Evolutionary conservation across 1,140 invertebrate species (phyloP), one percentile per base, ranked within the genome.

Genomic region (Plectrocnemia conspersa): DNA sequence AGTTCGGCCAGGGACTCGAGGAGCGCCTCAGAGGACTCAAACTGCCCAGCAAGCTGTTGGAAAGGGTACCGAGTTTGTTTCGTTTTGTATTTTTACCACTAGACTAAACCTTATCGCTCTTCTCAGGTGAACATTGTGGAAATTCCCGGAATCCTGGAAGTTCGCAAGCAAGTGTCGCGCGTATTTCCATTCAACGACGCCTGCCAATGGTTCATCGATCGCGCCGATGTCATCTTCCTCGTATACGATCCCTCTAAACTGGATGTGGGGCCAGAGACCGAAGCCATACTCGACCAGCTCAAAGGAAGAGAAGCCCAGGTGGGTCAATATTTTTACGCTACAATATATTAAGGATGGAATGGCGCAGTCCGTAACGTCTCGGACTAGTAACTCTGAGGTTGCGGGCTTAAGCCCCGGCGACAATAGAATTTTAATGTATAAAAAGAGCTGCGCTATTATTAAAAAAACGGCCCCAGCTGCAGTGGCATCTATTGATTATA

Each of bases 211-310:
- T 96, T 80, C 65, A 94, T 96, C 65, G 92, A 97, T 69, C 81
- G 93, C 55, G 92, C 92, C 9, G 93, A 96, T 70, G 87, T 95
- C 49, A 94, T 97, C 68, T 94, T 96, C 71, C 78, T 97, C 36
- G 87, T 96, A 3, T 97, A 97, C 67, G 93, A 97, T 74, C 92
- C 93, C 41, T 86, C 89, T 7, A 96, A 97, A 75, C 79, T 97
- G 55, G 93, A 97, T 69, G 90, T 96, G 48, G 92, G 93, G 50
- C 88, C 89, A 42, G 92, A 96, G 76, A 91, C 93, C 42, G 91
- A 95, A 76, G 90, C 90, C 54, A 91, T 94, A 66, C 80, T 95
- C 45, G 89, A 93, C 69, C 90, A 93, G 68, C 81, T 95, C 9
- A 94, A 95, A 73, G 93, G 93, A 64, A 82, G 91, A 59, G 91